These are phyloP conservation scores for Discoglossus pictus DNA, from an alignment of 2,797 vertebrate genomes.

Conservation along the genomic window DNA sequence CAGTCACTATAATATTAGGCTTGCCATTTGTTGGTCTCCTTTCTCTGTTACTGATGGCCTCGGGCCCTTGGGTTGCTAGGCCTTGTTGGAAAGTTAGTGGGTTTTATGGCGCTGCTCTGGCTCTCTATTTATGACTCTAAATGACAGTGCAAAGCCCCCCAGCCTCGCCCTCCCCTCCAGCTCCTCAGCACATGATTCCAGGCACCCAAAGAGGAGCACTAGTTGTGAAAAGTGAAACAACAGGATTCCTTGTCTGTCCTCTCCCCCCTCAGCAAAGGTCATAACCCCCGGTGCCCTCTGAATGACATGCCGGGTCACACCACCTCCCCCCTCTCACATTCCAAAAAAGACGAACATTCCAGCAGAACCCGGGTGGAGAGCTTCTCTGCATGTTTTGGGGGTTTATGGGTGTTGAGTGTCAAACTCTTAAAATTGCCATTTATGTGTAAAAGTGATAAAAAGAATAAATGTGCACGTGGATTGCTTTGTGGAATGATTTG, in stretches of 20 bases:
- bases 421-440: constrained; percentile 11
- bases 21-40: no score
- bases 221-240: constrained; percentile 46
- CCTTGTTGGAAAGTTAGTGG: constrained; percentile 22
- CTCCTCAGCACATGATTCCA: constrained; percentile 30
- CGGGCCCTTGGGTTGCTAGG: no score
- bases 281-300: constrained; percentile 35
- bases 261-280: constrained; percentile 36
- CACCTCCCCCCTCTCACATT: constrained; percentile 37
- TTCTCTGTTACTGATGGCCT: no score
- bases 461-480: no score
- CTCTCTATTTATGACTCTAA: constrained; percentile 24
- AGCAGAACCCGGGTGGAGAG: constrained; percentile 21
- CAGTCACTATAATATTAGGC: no score
- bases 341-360: constrained; percentile 46
- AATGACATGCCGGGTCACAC: constrained; percentile 46
- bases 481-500: no score
- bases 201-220: constrained; percentile 7
- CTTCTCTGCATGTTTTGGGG: background rate
- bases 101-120: constrained; percentile 19
- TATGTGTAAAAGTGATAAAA: no score
- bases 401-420: background rate
- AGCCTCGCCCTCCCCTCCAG: constrained; percentile 8
- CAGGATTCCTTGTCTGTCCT: constrained; percentile 45
- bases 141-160: constrained; percentile 1